These are phyloP conservation scores for Drosophila pegasa DNA, from an alignment of 2,888 invertebrate species.

Conservation along the genomic window DNA sequence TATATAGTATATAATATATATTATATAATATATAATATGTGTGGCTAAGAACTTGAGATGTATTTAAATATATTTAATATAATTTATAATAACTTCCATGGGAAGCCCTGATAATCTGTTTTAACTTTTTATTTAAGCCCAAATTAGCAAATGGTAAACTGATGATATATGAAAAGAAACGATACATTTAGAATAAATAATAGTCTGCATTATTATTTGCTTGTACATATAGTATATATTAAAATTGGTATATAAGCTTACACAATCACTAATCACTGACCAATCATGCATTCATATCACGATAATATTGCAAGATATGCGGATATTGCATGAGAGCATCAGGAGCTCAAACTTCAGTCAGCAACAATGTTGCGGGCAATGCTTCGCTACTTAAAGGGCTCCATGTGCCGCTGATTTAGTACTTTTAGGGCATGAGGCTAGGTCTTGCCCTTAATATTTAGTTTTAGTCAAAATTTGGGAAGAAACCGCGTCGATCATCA, in stretches of 20 bases:
- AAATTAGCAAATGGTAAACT: background rate
- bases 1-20: too few relatives aligned
- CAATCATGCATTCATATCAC: background rate
- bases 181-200: too few relatives aligned
- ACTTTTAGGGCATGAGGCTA: background rate
- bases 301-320: background rate
- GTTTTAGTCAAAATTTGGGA: conserved; percentile 1
- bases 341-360: background rate
- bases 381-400: background rate
- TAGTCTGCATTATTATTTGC: too few relatives aligned
- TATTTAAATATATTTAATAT: background rate
- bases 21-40: background rate
- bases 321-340: background rate
- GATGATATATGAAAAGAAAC: background rate
- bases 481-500: background rate
- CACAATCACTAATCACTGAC: background rate
- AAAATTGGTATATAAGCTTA: background rate
- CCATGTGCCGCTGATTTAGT: background rate
- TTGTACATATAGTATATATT: too few relatives aligned
- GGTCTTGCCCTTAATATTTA: background rate
- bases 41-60: background rate
- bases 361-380: conserved; percentile 3
- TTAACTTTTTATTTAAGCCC: too few relatives aligned
- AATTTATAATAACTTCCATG: background rate
- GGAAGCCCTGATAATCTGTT: background rate